Base-by-base conservation (phyloP, 2,113 vertebrate species). In the Neolamprologus tretocephalus region DNA sequence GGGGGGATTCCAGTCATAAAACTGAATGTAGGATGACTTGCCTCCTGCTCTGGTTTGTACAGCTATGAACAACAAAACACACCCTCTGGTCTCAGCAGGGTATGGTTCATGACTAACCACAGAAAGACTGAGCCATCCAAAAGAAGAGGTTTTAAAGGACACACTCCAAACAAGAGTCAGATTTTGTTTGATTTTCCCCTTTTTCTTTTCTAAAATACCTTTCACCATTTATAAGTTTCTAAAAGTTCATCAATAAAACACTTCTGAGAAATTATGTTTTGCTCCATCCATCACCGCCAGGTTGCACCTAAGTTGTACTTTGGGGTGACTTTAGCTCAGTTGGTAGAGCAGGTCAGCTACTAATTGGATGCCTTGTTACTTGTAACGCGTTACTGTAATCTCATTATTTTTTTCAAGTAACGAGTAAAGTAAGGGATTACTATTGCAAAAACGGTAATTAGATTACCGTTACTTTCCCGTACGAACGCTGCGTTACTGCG, bases 1-100 rank as follows among this genome's bases (percentile, higher is more conserved):
- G 89, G 94, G 88, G 88, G 89, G 87, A 94, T 92, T 95, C 87
- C 92, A 88, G 84, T 26, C 47, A 9, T 85, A 93, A 94, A 94
- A 92, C 79, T 26, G 17, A 66, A 91, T 33, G 73, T 85, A 61
- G 35, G 81, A 91, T 91, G 91, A 86, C 71, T 83, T 66, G 4
- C 80, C 79, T 84, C 93, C 86, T 49, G 84, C 87, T 86, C 83
- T 66, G 91, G 87, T 92, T 90, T 89, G 51, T 87, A 37, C 80
- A 55, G 82, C 54, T 19, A 23, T 11, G 87, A 88, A 83, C 90
- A 80, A 81, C 57, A 71, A 23, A 47, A 86, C 85, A 89, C 89
- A 82, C 89, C 89, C 91, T 83, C 73, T 51, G 86, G 86, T 87
- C 85, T 73, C 12, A 81, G 58, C 42, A 35, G 47, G 54, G 78